These are phyloP conservation scores for Drosophila kohkoa DNA, from an alignment of 1,140 invertebrate genomes.

Conservation along the genomic window DNA sequence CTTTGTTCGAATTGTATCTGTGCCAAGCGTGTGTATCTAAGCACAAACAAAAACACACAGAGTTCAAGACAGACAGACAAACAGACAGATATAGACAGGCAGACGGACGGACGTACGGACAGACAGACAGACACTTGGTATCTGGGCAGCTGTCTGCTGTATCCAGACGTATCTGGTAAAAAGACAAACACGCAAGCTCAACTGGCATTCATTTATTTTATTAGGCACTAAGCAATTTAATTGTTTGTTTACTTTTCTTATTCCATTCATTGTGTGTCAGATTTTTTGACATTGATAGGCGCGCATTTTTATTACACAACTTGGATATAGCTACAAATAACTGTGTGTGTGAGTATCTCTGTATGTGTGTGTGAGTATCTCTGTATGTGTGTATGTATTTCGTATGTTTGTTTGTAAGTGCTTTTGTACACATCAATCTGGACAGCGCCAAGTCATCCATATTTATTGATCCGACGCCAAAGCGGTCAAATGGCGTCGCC, in stretches of 20 bases:
- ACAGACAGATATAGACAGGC: conserved; percentile 2
- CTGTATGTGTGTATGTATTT: conserved; percentile 25
- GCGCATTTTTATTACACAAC: conserved; percentile 82
- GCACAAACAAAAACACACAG: conserved; percentile 16
- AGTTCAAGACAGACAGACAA: neutral
- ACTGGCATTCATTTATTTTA: conserved; percentile 77
- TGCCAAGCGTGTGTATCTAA: conserved; percentile 41
- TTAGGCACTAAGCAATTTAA: conserved; percentile 81
- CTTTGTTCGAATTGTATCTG: conserved; percentile 45
- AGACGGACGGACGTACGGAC: neutral
- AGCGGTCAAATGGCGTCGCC: conserved; percentile 50
- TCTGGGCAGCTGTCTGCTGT: conserved; percentile 38
- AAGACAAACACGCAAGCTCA: conserved; percentile 35
- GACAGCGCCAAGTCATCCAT: conserved; percentile 78
- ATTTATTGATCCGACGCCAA: conserved; percentile 76
- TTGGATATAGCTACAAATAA: conserved; percentile 37
- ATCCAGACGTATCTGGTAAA: conserved; percentile 53
- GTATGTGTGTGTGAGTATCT: conserved; percentile 1
- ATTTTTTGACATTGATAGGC: conserved; percentile 83
- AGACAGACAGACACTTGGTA: conserved; percentile 2
- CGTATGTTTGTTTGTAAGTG: conserved; percentile 32
- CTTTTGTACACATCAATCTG: conserved; percentile 71
- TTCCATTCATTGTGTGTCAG: conserved; percentile 82
- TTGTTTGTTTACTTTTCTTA: conserved; percentile 82
- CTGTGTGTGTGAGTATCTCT: conserved; percentile 1